phyloP scores from a whole-genome alignment of 2,797 vertebrate genomes.

The Melanotaenia parkinsoni region DNA sequence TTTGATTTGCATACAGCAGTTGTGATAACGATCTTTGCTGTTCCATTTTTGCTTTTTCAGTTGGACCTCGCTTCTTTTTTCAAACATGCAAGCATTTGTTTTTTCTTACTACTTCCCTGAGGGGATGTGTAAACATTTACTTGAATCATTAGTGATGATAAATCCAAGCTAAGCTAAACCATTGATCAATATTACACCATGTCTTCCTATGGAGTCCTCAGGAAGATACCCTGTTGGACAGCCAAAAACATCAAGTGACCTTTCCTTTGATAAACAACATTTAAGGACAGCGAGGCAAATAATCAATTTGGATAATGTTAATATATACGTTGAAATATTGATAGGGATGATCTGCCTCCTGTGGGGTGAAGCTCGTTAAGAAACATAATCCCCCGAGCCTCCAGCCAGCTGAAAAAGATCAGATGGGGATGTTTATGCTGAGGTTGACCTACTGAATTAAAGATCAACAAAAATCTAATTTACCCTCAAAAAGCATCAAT shows the following conservation, averaged over 20 bases:
- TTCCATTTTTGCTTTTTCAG: neutral
- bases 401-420: slow-evolving; percentile 78
- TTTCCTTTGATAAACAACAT: slow-evolving; percentile 79
- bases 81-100: slow-evolving; percentile 14
- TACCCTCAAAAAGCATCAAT: slow-evolving; percentile 76
- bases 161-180: slow-evolving; percentile 55
- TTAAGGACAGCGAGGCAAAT: slow-evolving; percentile 59
- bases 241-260: slow-evolving; percentile 75
- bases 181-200: slow-evolving; percentile 78
- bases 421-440: slow-evolving; percentile 75
- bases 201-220: slow-evolving; percentile 71
- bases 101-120: slow-evolving; percentile 19
- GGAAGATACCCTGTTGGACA: slow-evolving; percentile 75
- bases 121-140: slow-evolving; percentile 56
- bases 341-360: slow-evolving; percentile 79
- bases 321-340: slow-evolving; percentile 86
- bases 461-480: slow-evolving; percentile 83
- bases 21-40: slow-evolving; percentile 9
- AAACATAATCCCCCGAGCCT: slow-evolving; percentile 76
- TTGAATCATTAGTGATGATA: slow-evolving; percentile 51
- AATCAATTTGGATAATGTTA: slow-evolving; percentile 84
- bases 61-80: slow-evolving; percentile 13
- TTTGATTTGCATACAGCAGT: slow-evolving; percentile 43
- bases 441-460: slow-evolving; percentile 83
- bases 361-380: slow-evolving; percentile 76